phyloP scores from a whole-genome alignment of 1,140 invertebrate genomes.

The Lordiphosa clarofinis region DNA sequence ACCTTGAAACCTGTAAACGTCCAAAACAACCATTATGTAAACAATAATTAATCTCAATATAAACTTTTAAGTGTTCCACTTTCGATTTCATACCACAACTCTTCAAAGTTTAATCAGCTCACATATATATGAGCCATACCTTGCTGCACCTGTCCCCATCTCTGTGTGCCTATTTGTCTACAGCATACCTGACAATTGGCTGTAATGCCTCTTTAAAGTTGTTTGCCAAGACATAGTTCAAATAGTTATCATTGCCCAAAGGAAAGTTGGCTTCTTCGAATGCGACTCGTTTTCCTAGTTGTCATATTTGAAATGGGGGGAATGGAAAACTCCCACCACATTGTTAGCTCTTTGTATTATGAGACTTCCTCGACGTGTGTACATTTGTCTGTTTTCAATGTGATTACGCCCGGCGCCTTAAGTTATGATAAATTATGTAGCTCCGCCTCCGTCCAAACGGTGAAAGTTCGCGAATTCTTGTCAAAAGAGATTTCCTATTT shows the following conservation, averaged over 20 bases:
- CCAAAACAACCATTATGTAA: too few species aligned
- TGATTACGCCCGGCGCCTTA: constrained; percentile 39
- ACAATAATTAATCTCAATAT: too few species aligned
- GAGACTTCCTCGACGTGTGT: constrained; percentile 45
- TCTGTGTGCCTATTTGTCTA: too few species aligned
- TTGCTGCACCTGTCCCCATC: too few species aligned
- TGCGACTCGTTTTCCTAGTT: constrained; percentile 53
- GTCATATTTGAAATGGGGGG: constrained; percentile 39
- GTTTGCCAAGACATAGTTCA: constrained; percentile 13
- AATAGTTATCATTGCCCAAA: constrained; percentile 9
- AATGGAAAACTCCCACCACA: constrained; percentile 58
- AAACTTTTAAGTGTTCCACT: too few species aligned
- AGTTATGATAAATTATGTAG: constrained; percentile 70
- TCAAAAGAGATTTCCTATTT: constrained; percentile 58
- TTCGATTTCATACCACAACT: too few species aligned
- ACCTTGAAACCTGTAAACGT: too few species aligned
- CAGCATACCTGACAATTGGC: not conserved
- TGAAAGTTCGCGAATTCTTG: constrained; percentile 70
- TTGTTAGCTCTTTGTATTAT: constrained; percentile 7
- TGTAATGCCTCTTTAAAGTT: constrained; percentile 22
- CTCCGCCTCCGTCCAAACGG: constrained; percentile 12
- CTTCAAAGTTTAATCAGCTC: too few species aligned
- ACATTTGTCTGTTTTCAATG: constrained; percentile 1
- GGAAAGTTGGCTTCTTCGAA: constrained; percentile 28
- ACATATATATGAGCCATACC: too few species aligned